Evolutionary conservation across 2,113 vertebrate genomes (phyloP).

Genomic region (Neopipo cinnamomea): DNA sequence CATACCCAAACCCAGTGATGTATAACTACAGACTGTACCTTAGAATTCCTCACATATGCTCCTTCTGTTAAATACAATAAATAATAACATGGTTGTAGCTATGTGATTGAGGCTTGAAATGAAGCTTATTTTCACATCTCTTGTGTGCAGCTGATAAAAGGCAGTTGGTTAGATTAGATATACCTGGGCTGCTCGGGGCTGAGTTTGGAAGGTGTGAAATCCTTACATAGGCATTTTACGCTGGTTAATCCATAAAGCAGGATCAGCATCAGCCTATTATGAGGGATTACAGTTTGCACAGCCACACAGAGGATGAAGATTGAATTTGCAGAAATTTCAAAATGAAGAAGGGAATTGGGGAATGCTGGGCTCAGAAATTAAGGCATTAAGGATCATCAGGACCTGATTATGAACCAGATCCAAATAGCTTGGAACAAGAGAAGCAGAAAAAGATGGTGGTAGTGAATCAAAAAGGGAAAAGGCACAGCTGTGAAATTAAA

Average conservation of each 20-base stretch:
- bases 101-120: conserved; percentile 10
- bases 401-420: neutral
- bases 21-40: neutral
- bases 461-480: neutral
- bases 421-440: neutral
- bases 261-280: conserved; percentile 40
- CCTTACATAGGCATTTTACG: conserved; percentile 29
- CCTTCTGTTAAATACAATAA: conserved; percentile 7
- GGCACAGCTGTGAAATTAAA: conserved; percentile 29
- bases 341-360: neutral
- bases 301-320: neutral
- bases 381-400: conserved; percentile 32
- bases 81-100: conserved; percentile 1
- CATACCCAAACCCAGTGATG: neutral
- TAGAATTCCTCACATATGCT: neutral
- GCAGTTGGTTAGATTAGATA: conserved; percentile 12
- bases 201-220: conserved; percentile 8
- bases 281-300: conserved; percentile 35
- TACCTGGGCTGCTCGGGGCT: conserved; percentile 26
- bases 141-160: conserved; percentile 39
- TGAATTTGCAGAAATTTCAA: conserved; percentile 29
- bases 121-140: conserved; percentile 40
- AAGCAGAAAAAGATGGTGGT: neutral
- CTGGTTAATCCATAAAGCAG: conserved; percentile 32
- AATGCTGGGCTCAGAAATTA: neutral